Conservation (phyloP, 2,797 vertebrate genomes). For the Urosaurus nigricauda region DNA sequence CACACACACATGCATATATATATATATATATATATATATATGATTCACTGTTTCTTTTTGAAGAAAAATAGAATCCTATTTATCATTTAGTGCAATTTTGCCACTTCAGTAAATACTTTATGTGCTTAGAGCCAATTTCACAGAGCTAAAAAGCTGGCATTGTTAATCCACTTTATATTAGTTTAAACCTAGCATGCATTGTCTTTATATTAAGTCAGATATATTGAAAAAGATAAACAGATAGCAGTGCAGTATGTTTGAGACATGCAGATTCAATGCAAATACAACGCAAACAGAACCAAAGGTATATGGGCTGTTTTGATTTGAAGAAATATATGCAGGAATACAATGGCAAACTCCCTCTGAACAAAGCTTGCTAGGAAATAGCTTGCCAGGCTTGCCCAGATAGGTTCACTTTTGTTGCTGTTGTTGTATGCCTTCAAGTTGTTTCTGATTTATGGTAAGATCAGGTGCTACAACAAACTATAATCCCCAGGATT, state of each 20-base stretch:
- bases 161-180: constrained; percentile 45
- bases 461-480: no score
- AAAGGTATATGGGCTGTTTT: not conserved
- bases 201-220: constrained; percentile 50
- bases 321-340: constrained; percentile 4
- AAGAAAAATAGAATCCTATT: constrained; percentile 51
- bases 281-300: constrained; percentile 16
- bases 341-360: not conserved
- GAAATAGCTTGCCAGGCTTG: not conserved
- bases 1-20: no score
- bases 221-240: constrained; percentile 54
- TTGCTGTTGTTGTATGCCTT: not conserved
- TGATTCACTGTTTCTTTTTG: constrained; percentile 47
- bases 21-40: no score
- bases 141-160: constrained; percentile 36
- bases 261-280: constrained; percentile 45
- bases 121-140: constrained; percentile 55
- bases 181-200: constrained; percentile 37
- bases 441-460: no score
- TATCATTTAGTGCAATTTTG: constrained; percentile 62
- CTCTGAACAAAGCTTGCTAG: no score
- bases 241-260: constrained; percentile 52
- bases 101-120: constrained; percentile 48
- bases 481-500: no score
- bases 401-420: not conserved